phyloP scores from a whole-genome alignment of 2,888 invertebrate genomes.

The Ectemnius cavifrons region DNA sequence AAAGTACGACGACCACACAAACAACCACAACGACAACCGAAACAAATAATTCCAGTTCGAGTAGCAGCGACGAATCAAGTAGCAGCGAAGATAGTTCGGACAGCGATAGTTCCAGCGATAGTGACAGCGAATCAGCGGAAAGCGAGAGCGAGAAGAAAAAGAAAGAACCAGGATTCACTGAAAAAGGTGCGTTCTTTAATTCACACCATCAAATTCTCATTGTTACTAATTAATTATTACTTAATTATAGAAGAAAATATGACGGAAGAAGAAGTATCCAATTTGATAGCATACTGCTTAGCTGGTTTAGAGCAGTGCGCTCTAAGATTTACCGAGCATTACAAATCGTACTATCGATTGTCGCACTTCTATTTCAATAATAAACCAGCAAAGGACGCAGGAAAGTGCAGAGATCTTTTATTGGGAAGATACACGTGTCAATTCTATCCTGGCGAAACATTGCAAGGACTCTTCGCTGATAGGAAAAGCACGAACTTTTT shows the following conservation, averaged over 20 bases:
- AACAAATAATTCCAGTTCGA: slow-evolving; percentile 77
- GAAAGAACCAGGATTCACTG: slow-evolving; percentile 42
- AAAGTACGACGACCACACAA: slow-evolving; percentile 77
- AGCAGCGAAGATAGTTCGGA: slow-evolving; percentile 82
- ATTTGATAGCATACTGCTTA: slow-evolving; percentile 84
- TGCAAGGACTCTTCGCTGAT: slow-evolving; percentile 91
- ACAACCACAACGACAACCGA: slow-evolving; percentile 77
- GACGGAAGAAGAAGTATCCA: slow-evolving; percentile 80
- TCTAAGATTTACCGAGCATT: slow-evolving; percentile 92
- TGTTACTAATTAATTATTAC: not conserved
- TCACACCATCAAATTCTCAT: not conserved
- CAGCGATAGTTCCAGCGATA: slow-evolving; percentile 79
- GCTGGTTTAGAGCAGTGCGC: slow-evolving; percentile 91
- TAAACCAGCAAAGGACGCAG: slow-evolving; percentile 84
- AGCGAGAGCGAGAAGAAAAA: slow-evolving; percentile 78
- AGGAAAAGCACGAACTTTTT: slow-evolving; percentile 92
- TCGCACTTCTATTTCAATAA: slow-evolving; percentile 90
- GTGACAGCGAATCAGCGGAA: slow-evolving; percentile 79
- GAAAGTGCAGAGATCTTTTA: slow-evolving; percentile 85
- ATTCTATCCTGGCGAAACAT: slow-evolving; percentile 81
- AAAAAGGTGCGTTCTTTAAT: slow-evolving; percentile 37
- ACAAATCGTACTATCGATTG: slow-evolving; percentile 93
- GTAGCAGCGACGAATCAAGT: slow-evolving; percentile 78
- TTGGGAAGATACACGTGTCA: slow-evolving; percentile 85
- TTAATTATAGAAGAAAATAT: slow-evolving; percentile 68